Base-by-base conservation (phyloP, 2,888 invertebrate species). In the Patella depressa region DNA sequence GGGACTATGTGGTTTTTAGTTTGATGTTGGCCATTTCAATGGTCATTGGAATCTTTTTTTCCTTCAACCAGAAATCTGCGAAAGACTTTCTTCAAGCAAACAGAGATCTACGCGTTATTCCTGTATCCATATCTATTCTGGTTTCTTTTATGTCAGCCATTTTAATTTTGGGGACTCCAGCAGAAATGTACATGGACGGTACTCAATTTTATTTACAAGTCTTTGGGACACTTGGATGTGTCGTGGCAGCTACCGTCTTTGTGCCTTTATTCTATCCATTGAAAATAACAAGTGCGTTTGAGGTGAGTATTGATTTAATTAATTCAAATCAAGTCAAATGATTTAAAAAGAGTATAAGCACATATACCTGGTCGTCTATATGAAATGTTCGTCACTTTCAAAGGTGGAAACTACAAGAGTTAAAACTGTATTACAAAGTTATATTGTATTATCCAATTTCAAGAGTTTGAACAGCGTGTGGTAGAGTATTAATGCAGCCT, bases 91-190 rank as follows among this genome's bases (percentile, higher is more conserved):
- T 89, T 3, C 85, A 89, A 87, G 90, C 88, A 17, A 85, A 87
- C 24, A 79, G 88, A 57, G 80, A 85, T 54, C 88, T 90, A 90
- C 76, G 79, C 34, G 78, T 88, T 15, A 73, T 86, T 55, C 90
- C 90, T 12, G 87, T 89, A 7, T 82, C 90, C 0, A 83, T 90
- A 72, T 89, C 89, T 29, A 84, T 90, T 57, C 84, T 90, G 53
- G 90, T 89, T 4, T 87, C 86, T 34, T 90, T 89, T 78, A 90
- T 90, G 87, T 89, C 89, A 7, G 90, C 90, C 79, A 89, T 90
- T 71, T 85, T 89, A 65, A 84, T 90, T 78, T 85, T 90, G 12
- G 89, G 89, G 4, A 87, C 87, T 1, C 89, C 89, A 9, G 86
- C 88, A 9, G 90, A 90, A 78, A 86, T 89, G 82, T 90, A 90